Conservation (phyloP, 2,113 vertebrate genomes). For the Haemorhous mexicanus region DNA sequence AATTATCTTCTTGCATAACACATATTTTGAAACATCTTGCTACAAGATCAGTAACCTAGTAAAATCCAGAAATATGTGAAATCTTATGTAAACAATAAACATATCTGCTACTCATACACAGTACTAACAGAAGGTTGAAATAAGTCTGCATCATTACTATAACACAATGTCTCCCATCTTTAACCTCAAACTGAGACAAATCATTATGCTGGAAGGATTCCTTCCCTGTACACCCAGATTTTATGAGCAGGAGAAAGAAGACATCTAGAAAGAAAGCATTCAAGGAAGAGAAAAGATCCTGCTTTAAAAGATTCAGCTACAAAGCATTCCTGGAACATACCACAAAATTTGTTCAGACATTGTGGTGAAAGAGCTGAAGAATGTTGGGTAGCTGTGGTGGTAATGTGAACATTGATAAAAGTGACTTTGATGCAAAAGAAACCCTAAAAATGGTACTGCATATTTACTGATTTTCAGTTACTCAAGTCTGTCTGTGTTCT, state of each 20-base stretch:
- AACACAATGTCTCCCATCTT: not conserved
- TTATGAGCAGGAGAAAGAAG: not conserved
- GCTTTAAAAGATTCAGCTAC: not conserved
- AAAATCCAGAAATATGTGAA: not conserved
- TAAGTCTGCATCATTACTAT: not conserved
- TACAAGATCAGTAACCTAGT: not conserved
- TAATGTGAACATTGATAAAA: not conserved
- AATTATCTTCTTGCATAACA: not conserved
- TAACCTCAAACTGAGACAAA: not conserved
- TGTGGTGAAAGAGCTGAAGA: not conserved
- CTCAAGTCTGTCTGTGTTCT: slow-evolving; percentile 4
- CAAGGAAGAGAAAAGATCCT: not conserved
- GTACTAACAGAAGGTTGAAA: not conserved
- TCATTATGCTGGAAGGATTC: not conserved
- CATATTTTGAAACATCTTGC: not conserved
- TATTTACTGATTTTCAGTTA: slow-evolving; percentile 36
- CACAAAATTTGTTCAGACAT: not conserved
- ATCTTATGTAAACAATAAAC: not conserved
- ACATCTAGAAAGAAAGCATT: not conserved
- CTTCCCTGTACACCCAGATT: not conserved
- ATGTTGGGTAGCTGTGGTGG: not conserved
- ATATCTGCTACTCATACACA: not conserved
- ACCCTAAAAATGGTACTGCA: not conserved
- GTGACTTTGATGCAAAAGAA: not conserved
- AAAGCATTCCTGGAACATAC: not conserved